These are phyloP conservation scores for Ephydatia muelleri DNA, from an alignment of 37 sponge, comb jelly and placozoan genomes.

Conservation along the genomic window DNA sequence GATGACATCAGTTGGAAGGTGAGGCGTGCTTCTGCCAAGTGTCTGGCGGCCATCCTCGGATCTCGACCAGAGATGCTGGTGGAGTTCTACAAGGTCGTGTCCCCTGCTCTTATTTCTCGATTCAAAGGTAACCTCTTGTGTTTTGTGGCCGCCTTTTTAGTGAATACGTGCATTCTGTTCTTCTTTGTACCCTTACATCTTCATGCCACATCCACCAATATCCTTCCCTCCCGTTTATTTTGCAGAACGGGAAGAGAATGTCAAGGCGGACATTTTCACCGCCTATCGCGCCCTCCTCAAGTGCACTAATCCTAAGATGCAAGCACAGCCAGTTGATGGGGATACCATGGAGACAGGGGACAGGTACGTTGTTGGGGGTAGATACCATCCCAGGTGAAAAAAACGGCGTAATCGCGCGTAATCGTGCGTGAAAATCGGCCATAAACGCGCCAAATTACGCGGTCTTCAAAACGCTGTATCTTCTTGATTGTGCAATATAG, in stretches of 20 bases:
- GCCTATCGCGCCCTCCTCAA: constrained; percentile 86
- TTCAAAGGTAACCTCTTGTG: constrained; percentile 82
- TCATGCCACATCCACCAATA: neutral
- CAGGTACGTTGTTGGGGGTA: constrained; percentile 33
- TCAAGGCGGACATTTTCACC: constrained; percentile 91
- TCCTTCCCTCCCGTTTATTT: neutral
- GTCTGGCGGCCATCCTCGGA: constrained; percentile 74
- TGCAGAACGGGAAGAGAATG: constrained; percentile 94
- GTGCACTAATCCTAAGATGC: constrained; percentile 37
- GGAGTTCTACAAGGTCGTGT: constrained; percentile 80
- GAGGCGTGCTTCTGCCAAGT: constrained; percentile 88
- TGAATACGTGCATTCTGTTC: neutral
- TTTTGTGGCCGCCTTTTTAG: neutral
- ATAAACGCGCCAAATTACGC: too few species aligned
- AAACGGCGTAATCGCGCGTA: too few species aligned
- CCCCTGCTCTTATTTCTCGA: constrained; percentile 84
- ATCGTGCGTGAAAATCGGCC: too few species aligned
- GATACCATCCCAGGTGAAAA: too few species aligned
- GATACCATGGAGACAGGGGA: constrained; percentile 63
- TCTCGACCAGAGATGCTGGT: constrained; percentile 87
- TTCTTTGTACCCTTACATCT: neutral
- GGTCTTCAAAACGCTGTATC: too few species aligned
- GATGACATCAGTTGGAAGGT: constrained; percentile 99
- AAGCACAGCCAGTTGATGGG: constrained; percentile 12
- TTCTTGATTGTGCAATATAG: too few species aligned